phyloP scores from a whole-genome alignment of 1,140 invertebrate genomes.

The Medauroidea extradentata region DNA sequence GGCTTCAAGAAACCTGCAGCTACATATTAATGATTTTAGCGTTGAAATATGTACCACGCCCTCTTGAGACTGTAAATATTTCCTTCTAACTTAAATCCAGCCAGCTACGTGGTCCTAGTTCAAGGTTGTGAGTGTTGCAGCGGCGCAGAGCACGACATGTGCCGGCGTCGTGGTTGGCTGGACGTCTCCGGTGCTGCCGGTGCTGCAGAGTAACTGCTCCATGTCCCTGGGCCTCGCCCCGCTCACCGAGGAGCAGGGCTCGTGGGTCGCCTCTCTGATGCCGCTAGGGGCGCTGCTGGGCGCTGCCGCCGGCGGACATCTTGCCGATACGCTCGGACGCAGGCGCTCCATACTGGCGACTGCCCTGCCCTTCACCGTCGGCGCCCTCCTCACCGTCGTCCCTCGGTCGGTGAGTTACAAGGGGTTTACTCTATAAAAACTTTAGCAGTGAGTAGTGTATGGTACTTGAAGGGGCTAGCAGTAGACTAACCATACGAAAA shows the following conservation, averaged over 20 bases:
- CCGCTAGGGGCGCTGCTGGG: slow-evolving; percentile 22
- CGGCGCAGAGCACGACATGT: slow-evolving; percentile 50
- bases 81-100: no score
- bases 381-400: slow-evolving; percentile 20
- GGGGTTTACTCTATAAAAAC: no score
- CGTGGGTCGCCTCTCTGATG: slow-evolving; percentile 18
- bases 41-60: no score
- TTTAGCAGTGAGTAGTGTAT: no score
- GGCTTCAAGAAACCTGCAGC: no score
- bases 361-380: neutral
- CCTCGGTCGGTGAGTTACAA: neutral
- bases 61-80: no score
- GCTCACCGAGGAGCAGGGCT: slow-evolving; percentile 10
- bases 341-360: neutral
- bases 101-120: no score
- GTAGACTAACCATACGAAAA: no score
- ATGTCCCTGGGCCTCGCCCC: neutral
- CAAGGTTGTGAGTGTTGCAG: no score
- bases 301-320: slow-evolving; percentile 28
- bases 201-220: slow-evolving; percentile 14
- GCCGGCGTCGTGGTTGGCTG: slow-evolving; percentile 52
- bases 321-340: slow-evolving; percentile 43
- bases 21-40: no score
- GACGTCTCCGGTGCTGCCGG: slow-evolving; percentile 51
- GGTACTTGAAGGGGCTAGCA: no score